A percentile compares a stretch with the other conserved stretches of the same genome.
These are phyloP conservation scores for Acrocera orbiculus DNA, from an alignment of 2,888 invertebrate genomes.

Conservation along the genomic window DNA sequence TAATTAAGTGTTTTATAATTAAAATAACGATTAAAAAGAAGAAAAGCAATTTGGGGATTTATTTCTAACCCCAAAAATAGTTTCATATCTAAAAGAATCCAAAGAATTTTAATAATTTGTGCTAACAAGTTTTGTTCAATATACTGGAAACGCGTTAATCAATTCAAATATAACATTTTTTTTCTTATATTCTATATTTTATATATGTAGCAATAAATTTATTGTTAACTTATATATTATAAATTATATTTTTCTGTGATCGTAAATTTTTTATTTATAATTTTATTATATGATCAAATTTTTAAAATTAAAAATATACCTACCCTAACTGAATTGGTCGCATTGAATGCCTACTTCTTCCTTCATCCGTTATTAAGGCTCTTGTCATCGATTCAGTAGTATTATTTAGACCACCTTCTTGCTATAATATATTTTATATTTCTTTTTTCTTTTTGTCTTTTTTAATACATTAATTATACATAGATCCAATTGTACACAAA, in stretches of 20 bases:
- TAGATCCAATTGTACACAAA: not conserved
- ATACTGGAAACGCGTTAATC: no score
- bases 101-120: no score
- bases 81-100: no score
- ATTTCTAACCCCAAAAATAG: no score
- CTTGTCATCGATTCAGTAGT: slow-evolving; percentile 85
- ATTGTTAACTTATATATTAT: not conserved
- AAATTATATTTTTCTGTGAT: not conserved
- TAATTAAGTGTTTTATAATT: no score
- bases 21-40: no score
- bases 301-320: slow-evolving; percentile 33
- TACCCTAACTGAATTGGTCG: slow-evolving; percentile 92
- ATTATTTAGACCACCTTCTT: slow-evolving; percentile 81
- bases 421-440: slow-evolving; percentile 41
- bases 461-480: slow-evolving; percentile 20
- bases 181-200: no score
- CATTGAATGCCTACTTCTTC: slow-evolving; percentile 60
- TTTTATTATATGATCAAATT: no score
- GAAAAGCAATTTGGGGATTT: no score
- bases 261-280: slow-evolving; percentile 1
- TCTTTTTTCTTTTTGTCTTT: slow-evolving; percentile 23
- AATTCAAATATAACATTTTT: no score
- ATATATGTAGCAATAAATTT: not conserved
- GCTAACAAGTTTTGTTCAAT: no score
- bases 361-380: slow-evolving; percentile 86